phyloP scores from a whole-genome alignment of 1,140 invertebrate genomes.

The Drosophila seguyi region DNA sequence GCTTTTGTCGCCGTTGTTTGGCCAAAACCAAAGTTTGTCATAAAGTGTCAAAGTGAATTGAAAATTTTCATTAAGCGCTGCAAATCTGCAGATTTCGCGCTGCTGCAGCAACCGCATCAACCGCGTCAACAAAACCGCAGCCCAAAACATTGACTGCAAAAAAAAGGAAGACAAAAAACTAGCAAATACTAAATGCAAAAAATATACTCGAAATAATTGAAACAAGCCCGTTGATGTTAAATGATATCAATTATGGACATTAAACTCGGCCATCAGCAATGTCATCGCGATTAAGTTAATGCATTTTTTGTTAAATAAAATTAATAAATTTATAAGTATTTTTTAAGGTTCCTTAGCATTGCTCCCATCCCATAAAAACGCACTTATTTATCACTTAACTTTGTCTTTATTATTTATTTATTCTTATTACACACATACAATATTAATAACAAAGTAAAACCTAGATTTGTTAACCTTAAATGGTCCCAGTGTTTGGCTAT shows the following conservation, averaged over 20 bases:
- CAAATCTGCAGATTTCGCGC: slow-evolving; percentile 64
- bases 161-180: slow-evolving; percentile 5
- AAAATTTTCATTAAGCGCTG: slow-evolving; percentile 80
- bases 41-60: slow-evolving; percentile 81
- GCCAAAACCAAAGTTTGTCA: slow-evolving; percentile 78
- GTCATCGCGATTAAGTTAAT: slow-evolving; percentile 12
- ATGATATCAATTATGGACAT: slow-evolving; percentile 43
- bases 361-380: neutral
- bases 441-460: neutral
- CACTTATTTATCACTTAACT: neutral
- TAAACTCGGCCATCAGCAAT: slow-evolving; percentile 11
- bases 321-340: neutral
- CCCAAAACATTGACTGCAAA: slow-evolving; percentile 34
- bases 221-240: slow-evolving; percentile 26
- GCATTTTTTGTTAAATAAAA: neutral
- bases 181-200: slow-evolving; percentile 4
- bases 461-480: neutral
- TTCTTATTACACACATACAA: neutral
- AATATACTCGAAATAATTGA: slow-evolving; percentile 28
- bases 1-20: slow-evolving; percentile 16
- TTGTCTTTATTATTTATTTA: neutral
- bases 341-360: neutral
- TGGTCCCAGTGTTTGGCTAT: neutral
- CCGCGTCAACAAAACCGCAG: slow-evolving; percentile 59
- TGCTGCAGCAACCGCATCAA: slow-evolving; percentile 54